phyloP scores from a whole-genome alignment of 1,140 invertebrate species.

The Macrotrachela quadricornifera region DNA sequence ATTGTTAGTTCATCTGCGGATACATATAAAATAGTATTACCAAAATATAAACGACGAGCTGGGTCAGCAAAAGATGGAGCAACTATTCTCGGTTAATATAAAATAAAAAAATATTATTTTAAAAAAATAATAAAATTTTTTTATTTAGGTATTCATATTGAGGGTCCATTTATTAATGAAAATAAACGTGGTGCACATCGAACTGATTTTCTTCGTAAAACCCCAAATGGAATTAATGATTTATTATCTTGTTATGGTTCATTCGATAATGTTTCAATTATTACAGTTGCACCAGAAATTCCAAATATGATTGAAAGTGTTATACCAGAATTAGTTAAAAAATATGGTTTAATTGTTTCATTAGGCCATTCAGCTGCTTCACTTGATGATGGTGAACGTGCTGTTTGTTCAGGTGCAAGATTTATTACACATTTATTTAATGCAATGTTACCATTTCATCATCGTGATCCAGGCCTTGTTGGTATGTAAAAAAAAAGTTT shows the following conservation, averaged over 20 bases:
- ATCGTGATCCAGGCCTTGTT: background rate
- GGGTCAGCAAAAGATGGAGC: background rate
- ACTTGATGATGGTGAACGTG: slow-evolving; percentile 57
- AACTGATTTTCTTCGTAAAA: slow-evolving; percentile 43
- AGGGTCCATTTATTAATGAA: slow-evolving; percentile 83
- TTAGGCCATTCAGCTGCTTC: slow-evolving; percentile 67
- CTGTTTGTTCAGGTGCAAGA: slow-evolving; percentile 59
- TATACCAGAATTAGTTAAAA: no score
- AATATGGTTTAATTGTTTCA: slow-evolving; percentile 55
- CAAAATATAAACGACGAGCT: background rate
- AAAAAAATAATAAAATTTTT: background rate
- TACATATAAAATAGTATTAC: slow-evolving; percentile 47
- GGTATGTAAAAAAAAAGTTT: slow-evolving; percentile 3
- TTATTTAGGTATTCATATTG: slow-evolving; percentile 56
- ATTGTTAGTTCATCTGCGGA: slow-evolving; percentile 63
- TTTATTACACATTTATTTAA: slow-evolving; percentile 96
- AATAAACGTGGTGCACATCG: slow-evolving; percentile 84
- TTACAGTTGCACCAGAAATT: slow-evolving; percentile 85
- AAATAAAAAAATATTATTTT: background rate
- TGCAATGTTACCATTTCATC: slow-evolving; percentile 60
- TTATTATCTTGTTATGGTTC: no score
- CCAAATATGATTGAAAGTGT: slow-evolving; percentile 22
- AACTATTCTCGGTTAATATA: background rate
- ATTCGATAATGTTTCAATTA: slow-evolving; percentile 44
- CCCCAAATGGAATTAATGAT: slow-evolving; percentile 30